These are phyloP conservation scores for Psylliodes chrysocephalus DNA, from an alignment of 2,888 invertebrate genomes.

Conservation along the genomic window DNA sequence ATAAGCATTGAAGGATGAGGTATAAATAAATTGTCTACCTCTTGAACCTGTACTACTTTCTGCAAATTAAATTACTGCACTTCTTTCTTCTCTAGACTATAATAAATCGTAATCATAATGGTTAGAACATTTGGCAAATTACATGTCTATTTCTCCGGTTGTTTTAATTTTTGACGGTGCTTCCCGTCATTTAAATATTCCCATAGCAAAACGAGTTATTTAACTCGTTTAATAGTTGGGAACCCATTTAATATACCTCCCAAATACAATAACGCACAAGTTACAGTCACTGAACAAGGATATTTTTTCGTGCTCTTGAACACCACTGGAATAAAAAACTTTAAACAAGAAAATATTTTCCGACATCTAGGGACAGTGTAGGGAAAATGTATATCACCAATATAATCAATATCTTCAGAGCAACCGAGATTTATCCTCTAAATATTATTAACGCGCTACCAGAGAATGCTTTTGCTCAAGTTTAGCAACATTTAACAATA, in stretches of 20 bases:
- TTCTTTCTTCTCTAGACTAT: too few species aligned
- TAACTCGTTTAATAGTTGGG: constrained; percentile 45
- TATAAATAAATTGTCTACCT: too few species aligned
- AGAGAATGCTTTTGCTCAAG: constrained; percentile 46
- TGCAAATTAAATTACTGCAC: too few species aligned
- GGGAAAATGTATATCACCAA: constrained; percentile 47
- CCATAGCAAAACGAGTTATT: constrained; percentile 52
- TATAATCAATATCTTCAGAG: constrained; percentile 48
- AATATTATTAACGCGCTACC: constrained; percentile 48
- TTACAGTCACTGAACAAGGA: constrained; percentile 56
- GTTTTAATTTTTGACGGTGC: too few species aligned
- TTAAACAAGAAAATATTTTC: constrained; percentile 38
- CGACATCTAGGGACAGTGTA: constrained; percentile 42
- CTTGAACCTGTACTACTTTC: too few species aligned
- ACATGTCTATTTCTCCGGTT: constrained; percentile 49
- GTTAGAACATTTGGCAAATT: constrained; percentile 48
- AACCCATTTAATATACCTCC: constrained; percentile 54
- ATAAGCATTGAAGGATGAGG: too few species aligned
- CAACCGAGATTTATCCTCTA: constrained; percentile 46
- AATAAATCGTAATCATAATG: too few species aligned
- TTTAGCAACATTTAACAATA: constrained; percentile 34
- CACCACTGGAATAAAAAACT: constrained; percentile 43
- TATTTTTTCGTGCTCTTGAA: constrained; percentile 53
- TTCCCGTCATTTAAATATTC: constrained; percentile 48
- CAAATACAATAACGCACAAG: constrained; percentile 54